Percentiles rank a stretch among this genome's conserved stretches.
Conservation (phyloP, 2,888 invertebrate genomes). For the Drymonia ruficornis region DNA sequence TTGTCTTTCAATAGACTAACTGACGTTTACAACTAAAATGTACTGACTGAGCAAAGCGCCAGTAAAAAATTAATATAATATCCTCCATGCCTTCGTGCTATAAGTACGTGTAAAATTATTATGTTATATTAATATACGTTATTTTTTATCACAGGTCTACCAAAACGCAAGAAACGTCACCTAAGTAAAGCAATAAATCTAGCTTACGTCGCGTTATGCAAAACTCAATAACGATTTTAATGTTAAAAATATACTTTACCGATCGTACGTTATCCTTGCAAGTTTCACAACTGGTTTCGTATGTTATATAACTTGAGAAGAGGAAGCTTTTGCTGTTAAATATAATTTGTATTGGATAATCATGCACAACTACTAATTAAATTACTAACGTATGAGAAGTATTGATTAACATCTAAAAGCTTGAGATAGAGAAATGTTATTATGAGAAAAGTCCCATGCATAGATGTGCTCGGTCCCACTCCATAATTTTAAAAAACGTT, state of each 20-base stretch:
- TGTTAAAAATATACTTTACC: constrained; percentile 9
- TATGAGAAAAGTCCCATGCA: too few species aligned
- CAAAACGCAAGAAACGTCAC: neutral
- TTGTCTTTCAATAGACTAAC: too few species aligned
- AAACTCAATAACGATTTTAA: constrained; percentile 14
- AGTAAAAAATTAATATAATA: too few species aligned
- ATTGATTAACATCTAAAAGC: too few species aligned
- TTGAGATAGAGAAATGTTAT: too few species aligned
- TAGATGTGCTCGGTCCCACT: too few species aligned
- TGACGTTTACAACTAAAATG: too few species aligned
- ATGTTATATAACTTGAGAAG: constrained; percentile 34
- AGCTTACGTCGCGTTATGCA: constrained; percentile 13
- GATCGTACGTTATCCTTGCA: constrained; percentile 23
- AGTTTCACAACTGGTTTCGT: constrained; percentile 24
- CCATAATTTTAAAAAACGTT: too few species aligned
- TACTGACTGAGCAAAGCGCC: too few species aligned
- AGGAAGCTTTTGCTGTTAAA: constrained; percentile 12
- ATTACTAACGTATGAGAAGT: neutral
- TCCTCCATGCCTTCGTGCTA: too few species aligned
- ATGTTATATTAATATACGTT: neutral
- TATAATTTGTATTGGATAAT: neutral
- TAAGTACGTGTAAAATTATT: too few species aligned
- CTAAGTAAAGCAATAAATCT: constrained; percentile 2
- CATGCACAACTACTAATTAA: neutral
- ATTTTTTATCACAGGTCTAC: neutral